Evolutionary conservation across 2,888 invertebrate genomes (phyloP).

Genomic region (Hyposoter dolosus): DNA sequence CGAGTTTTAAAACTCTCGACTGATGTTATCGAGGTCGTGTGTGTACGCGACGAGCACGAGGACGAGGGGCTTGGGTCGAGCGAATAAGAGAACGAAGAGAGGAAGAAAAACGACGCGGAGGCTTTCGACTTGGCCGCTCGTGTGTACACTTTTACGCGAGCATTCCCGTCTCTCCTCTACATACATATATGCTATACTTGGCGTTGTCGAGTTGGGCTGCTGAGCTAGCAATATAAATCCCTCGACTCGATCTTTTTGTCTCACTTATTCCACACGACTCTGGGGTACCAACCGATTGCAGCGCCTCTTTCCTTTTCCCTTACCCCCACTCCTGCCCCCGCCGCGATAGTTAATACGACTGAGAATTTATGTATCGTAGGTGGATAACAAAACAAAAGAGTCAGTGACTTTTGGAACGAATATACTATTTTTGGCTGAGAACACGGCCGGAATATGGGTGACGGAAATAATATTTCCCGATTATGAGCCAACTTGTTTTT

Average conservation of each 20-base stretch:
- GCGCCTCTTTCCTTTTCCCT: neutral
- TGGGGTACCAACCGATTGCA: neutral
- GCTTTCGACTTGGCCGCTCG: conserved; percentile 56
- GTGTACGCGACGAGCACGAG: neutral
- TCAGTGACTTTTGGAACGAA: conserved; percentile 5
- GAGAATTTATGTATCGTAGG: conserved; percentile 1
- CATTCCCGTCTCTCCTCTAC: conserved; percentile 32
- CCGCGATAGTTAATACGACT: conserved; percentile 7
- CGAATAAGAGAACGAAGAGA: neutral
- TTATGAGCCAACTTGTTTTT: conserved; percentile 34
- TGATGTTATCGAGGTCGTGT: conserved; percentile 55
- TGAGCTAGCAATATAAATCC: conserved; percentile 65
- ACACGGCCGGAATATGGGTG: conserved; percentile 12
- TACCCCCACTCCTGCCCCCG: neutral
- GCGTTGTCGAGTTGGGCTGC: conserved; percentile 50
- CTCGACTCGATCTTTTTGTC: conserved; percentile 45
- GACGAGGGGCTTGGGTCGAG: neutral
- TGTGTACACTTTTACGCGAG: neutral
- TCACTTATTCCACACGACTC: conserved; percentile 28
- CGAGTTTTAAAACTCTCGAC: conserved; percentile 65
- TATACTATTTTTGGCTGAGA: conserved; percentile 20
- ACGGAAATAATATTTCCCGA: conserved; percentile 17
- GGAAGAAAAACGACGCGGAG: conserved; percentile 32
- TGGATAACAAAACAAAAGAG: conserved; percentile 12
- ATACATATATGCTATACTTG: conserved; percentile 52